Evolutionary conservation across 2,888 invertebrate species (phyloP), one percentile per base, ranked within the genome.

Genomic region (Diplazon laetatorius): DNA sequence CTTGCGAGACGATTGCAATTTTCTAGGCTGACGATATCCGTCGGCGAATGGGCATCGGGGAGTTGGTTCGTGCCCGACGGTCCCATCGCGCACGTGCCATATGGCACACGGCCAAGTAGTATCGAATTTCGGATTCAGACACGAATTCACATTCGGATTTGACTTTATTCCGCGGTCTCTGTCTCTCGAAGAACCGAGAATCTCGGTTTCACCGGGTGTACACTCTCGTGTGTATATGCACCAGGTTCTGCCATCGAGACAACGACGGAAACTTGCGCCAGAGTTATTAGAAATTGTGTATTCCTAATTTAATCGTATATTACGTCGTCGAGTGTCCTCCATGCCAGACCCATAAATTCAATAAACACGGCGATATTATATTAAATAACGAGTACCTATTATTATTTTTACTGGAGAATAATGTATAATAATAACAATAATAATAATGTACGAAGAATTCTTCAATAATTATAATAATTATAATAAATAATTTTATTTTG

Each of bases 81-180:
- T 46, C 52, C 55, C 66, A 6, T 2, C 30, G 50, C 48, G 62
- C 73, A 73, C 66, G 70, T 80, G 75, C 80, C 80, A 77, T 72
- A 75, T 82, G 82, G 82, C 80, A 75, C 59, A 46, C 62, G 66
- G 78, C 82, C 82, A 82, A 82, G 73, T 77, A 76, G 82, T 78
- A 81, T 82, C 80, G 82, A 80, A 82, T 82, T 82, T 82, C 81
- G 77, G 77, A 78, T 82, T 78, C 78, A 75, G 80, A 79, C 81
- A 75, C 73, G 76, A 82, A 82, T 82, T 82, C 82, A 78, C 80
- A 80, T 82, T 82, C 78, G 76, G 77, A 79, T 80, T 82, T 30
- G 55, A 55, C 55, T 25, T 25, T 55, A 30, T 55, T 30, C 59
- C 72, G 78, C 62, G 71, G 78, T 70, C 66, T 65, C 78, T 37